These are phyloP conservation scores for Metaphire vulgaris DNA, from an alignment of 1,140 invertebrate species.

Conservation along the genomic window DNA sequence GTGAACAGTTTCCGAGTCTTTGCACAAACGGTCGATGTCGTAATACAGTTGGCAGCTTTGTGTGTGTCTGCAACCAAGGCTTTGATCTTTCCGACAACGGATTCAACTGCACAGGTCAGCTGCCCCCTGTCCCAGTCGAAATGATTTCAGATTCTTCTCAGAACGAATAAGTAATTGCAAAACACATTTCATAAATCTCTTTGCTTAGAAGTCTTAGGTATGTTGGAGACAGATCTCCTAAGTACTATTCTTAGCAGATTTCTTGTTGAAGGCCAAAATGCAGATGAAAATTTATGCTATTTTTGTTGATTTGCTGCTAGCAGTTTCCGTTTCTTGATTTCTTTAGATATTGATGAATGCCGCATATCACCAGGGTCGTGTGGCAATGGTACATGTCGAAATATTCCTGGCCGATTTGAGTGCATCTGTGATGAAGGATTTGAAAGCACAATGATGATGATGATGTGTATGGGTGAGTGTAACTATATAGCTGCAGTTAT, in stretches of 20 bases:
- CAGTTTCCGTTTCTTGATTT: too few relatives aligned
- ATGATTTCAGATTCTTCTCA: too few relatives aligned
- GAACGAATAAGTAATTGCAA: too few relatives aligned
- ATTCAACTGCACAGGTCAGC: conserved; percentile 47
- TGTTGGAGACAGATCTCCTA: too few relatives aligned
- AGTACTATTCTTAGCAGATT: too few relatives aligned
- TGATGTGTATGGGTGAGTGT: conserved; percentile 50
- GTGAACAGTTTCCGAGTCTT: conserved; percentile 51
- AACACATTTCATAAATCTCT: too few relatives aligned
- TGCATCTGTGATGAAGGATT: conserved; percentile 76
- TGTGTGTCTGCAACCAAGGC: conserved; percentile 45
- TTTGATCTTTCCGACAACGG: conserved; percentile 55
- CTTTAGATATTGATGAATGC: conserved; percentile 82
- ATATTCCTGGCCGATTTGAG: conserved; percentile 72
- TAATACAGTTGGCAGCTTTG: conserved; percentile 44
- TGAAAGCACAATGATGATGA: conserved; percentile 51
- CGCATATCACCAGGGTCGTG: conserved; percentile 72
- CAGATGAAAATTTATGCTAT: too few relatives aligned
- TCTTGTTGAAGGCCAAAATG: too few relatives aligned
- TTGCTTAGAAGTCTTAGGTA: too few relatives aligned
- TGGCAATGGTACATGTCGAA: conserved; percentile 73
- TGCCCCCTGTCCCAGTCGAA: too few relatives aligned
- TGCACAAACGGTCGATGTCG: conserved; percentile 56
- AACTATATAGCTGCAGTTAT: too few relatives aligned
- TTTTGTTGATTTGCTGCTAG: too few relatives aligned